phyloP scores from a whole-genome alignment of 2,888 invertebrate genomes.

The Pristionchus entomophagus region DNA sequence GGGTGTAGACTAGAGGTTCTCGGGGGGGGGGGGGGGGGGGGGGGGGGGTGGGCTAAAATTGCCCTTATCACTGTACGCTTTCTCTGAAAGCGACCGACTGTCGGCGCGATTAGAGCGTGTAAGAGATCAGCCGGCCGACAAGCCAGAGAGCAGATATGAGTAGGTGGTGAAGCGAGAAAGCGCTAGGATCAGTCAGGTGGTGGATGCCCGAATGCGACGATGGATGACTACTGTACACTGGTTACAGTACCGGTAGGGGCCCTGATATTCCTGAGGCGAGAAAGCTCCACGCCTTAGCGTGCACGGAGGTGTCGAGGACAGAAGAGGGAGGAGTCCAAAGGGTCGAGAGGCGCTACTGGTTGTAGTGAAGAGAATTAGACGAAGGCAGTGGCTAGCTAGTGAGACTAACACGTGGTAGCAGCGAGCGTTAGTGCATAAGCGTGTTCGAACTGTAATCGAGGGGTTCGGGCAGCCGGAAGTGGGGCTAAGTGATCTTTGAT shows the following conservation, averaged over 20 bases:
- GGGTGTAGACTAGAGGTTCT: neutral
- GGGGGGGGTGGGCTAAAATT: neutral
- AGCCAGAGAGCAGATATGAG: neutral
- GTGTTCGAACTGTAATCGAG: neutral
- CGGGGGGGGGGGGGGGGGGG: neutral
- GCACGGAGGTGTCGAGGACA: no score
- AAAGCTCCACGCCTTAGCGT: no score
- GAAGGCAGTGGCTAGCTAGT: neutral
- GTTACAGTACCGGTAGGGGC: no score
- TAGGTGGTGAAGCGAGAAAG: neutral
- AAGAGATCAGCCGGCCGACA: neutral
- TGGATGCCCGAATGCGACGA: neutral
- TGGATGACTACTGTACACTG: no score
- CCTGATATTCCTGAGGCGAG: no score
- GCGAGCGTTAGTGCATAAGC: no score
- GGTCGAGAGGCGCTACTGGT: neutral
- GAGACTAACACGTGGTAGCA: no score
- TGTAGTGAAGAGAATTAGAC: neutral
- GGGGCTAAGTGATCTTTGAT: neutral
- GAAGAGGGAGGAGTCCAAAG: no score
- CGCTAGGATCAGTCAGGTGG: neutral
- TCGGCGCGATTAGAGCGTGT: conserved; percentile 4
- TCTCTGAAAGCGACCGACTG: conserved; percentile 6
- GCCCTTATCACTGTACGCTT: conserved; percentile 40
- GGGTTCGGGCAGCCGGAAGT: neutral